phyloP scores from a whole-genome alignment of 2,888 invertebrate species.

The Phortica magna region DNA sequence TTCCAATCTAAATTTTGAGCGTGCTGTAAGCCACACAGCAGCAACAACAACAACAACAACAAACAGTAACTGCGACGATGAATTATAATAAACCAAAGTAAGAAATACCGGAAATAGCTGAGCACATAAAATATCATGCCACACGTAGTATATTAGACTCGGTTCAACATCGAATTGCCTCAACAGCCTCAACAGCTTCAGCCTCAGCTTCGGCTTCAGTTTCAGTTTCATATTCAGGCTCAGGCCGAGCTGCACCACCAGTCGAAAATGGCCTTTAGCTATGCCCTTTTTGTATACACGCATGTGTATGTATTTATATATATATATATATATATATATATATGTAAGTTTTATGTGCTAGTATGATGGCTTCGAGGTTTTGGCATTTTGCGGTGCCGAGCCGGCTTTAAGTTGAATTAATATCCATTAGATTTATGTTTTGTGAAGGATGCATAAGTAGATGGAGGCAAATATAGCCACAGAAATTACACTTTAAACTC shows the following conservation, averaged over 20 bases:
- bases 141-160: constrained; percentile 12
- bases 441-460: no score
- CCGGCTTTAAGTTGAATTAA: constrained; percentile 60
- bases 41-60: background rate
- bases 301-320: background rate
- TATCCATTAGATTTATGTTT: constrained; percentile 70
- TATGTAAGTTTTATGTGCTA: background rate
- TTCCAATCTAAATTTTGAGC: constrained; percentile 7
- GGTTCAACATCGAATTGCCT: background rate
- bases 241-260: background rate
- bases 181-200: background rate
- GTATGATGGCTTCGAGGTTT: background rate
- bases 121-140: constrained; percentile 6
- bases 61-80: background rate
- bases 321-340: background rate
- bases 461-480: constrained; percentile 44
- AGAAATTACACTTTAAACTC: constrained; percentile 69
- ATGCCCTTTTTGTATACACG: background rate
- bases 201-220: background rate
- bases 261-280: constrained; percentile 8
- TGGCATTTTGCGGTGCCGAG: constrained; percentile 1
- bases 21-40: background rate
- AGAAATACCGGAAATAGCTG: constrained; percentile 10
- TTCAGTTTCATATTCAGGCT: background rate
- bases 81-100: constrained; percentile 7